Base-by-base conservation (phyloP, 2,888 invertebrate species). In the Drosophila ochracea region DNA sequence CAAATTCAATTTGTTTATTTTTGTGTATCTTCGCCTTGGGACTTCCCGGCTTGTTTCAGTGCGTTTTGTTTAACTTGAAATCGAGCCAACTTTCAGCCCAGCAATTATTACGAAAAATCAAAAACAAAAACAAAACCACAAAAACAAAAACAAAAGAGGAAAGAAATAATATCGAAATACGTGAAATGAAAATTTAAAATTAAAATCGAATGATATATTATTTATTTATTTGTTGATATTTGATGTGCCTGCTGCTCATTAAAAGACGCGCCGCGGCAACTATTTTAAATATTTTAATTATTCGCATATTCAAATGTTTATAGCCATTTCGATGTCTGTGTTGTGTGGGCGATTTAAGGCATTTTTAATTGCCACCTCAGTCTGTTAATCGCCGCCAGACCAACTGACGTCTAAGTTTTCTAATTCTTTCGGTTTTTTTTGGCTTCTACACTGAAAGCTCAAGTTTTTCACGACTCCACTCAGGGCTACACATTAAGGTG, bases 231-330 rank as follows among this genome's bases (percentile, higher is more conserved):
- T 80, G 78, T 47, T 64, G 72, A 72, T 43, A 59, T 62, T 33
- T 49, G 59, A 65, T 65, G 73, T 33, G 54, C 7, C 25, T n/a
- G 28, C 55, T 59, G 67, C 83, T 88, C 83, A 82, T 89, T 85
- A 85, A 80, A 71, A 77, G 78, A 72, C 69, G 73, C 81, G 72
- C 68, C 75, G 57, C 28, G 71, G 63, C 74, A 90, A 89, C 84
- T 83, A 87, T 90, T 86, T 86, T 1, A 84, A 80, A 89, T 78
- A 90, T 87, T 89, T 87, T 83, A 85, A 85, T 90, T 90, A 85
- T 88, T 83, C 69, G 74, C 84, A 68, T 80, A 73, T 79, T 66
- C 84, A 70, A 65, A 84, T 80, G 75, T 74, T 74, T 74, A 76
- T 74, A 28, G 55, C 33, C 52, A 47, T 58, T 63, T 49, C 4